Percentiles rank a stretch among this genome's conserved stretches.
These are phyloP conservation scores for Drosophila yooni DNA, from an alignment of 2,888 invertebrate genomes.

Conservation along the genomic window DNA sequence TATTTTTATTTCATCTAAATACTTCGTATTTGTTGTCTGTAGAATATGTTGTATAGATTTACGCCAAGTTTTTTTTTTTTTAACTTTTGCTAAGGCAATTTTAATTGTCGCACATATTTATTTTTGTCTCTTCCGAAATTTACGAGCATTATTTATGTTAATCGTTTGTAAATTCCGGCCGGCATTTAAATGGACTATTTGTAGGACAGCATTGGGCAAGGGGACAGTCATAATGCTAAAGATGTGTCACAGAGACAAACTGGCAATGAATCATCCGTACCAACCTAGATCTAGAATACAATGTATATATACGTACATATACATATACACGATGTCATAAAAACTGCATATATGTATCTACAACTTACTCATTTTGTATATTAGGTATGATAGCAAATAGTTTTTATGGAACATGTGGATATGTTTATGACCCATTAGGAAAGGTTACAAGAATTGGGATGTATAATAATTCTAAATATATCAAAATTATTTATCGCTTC, in stretches of 20 bases:
- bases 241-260: conserved; percentile 31
- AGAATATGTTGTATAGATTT: conserved; percentile 12
- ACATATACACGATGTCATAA: conserved; percentile 27
- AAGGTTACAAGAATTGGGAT: conserved; percentile 18
- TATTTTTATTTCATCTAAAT: background rate
- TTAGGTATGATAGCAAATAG: conserved; percentile 45
- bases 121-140: conserved; percentile 56
- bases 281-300: conserved; percentile 8
- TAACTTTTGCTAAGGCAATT: conserved; percentile 54
- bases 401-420: conserved; percentile 38
- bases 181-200: conserved; percentile 64
- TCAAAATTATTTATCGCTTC: conserved; percentile 20
- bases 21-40: background rate
- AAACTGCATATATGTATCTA: conserved; percentile 19
- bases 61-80: conserved; percentile 21
- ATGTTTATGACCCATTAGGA: conserved; percentile 35
- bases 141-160: conserved; percentile 59
- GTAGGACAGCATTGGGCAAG: conserved; percentile 13
- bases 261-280: conserved; percentile 49
- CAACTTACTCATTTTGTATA: conserved; percentile 30
- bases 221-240: conserved; percentile 29
- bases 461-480: conserved; percentile 9
- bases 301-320: background rate
- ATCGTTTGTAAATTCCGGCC: conserved; percentile 67
- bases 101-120: conserved; percentile 51